Percentiles rank a stretch among this genome's conserved stretches.
Evolutionary conservation across 2,797 vertebrate genomes (phyloP).

Genomic region (Coregonus ussuriensis): DNA sequence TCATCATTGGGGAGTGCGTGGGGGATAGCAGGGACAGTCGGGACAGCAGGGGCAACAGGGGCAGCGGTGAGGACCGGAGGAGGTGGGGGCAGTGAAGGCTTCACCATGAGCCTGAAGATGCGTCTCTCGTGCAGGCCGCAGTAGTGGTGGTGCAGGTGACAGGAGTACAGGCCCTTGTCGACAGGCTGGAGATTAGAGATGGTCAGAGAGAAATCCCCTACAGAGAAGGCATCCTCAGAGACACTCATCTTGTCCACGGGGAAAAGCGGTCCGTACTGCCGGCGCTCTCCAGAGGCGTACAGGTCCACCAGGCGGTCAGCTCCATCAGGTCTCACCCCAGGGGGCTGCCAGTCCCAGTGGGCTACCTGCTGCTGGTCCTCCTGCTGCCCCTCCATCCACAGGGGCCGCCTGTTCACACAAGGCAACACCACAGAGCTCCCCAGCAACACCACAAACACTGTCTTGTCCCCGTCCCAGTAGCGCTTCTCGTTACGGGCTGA

Average conservation of each 20-base stretch:
- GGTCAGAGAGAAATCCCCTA: slow-evolving; percentile 90
- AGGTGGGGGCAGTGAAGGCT: slow-evolving; percentile 54
- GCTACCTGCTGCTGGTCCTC: slow-evolving; percentile 96
- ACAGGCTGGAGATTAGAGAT: slow-evolving; percentile 78
- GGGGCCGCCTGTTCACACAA: slow-evolving; percentile 83
- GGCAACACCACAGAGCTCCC: slow-evolving; percentile 83
- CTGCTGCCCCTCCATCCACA: slow-evolving; percentile 88
- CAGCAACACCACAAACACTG: slow-evolving; percentile 77
- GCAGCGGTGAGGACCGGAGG: slow-evolving; percentile 21
- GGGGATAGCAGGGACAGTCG: slow-evolving; percentile 5
- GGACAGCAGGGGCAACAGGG: not conserved
- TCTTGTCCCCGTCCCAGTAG: slow-evolving; percentile 90
- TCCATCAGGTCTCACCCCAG: slow-evolving; percentile 86
- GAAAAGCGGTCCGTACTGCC: slow-evolving; percentile 84
- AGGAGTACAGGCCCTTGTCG: slow-evolving; percentile 90
- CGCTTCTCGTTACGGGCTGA: slow-evolving; percentile 80
- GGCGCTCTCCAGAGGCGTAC: slow-evolving; percentile 90
- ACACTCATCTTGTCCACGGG: slow-evolving; percentile 84
- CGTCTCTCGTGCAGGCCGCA: slow-evolving; percentile 92
- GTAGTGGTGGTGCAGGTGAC: slow-evolving; percentile 96
- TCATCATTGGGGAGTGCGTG: slow-evolving; percentile 45
- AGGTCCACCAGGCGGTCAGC: slow-evolving; percentile 92
- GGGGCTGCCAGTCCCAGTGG: slow-evolving; percentile 94
- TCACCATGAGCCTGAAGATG: slow-evolving; percentile 83
- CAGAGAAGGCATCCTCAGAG: slow-evolving; percentile 78